These are phyloP conservation scores for Brevimyrus niger DNA, from an alignment of 2,113 vertebrate genomes.

Conservation along the genomic window DNA sequence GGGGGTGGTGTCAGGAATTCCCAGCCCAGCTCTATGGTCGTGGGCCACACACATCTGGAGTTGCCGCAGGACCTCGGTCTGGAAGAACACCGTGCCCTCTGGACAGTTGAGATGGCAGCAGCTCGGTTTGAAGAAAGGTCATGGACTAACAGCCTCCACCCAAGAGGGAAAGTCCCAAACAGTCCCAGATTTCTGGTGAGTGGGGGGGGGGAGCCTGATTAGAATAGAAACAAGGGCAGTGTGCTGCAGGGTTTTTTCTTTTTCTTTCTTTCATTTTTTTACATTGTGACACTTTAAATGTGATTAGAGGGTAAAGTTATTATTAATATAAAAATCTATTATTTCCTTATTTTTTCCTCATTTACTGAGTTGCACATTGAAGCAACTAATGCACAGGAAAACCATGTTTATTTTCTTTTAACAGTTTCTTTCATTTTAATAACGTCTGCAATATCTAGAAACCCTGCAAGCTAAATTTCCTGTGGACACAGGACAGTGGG, in stretches of 20 bases:
- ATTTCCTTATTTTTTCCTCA: not conserved
- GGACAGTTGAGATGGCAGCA: conserved; percentile 32
- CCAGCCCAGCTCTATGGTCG: conserved; percentile 31
- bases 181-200: not conserved
- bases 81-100: conserved; percentile 29
- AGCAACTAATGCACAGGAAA: not conserved
- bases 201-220: not conserved
- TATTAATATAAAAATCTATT: not conserved
- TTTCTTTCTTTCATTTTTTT: not conserved
- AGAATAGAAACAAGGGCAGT: conserved; percentile 13
- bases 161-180: conserved; percentile 7
- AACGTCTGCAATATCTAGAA: not conserved
- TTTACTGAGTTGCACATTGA: not conserved
- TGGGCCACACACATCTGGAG: conserved; percentile 38
- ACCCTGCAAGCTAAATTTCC: not conserved
- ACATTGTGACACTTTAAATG: not conserved
- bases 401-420: not conserved
- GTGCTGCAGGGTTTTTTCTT: not conserved
- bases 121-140: conserved; percentile 39
- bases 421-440: not conserved
- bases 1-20: conserved; percentile 38
- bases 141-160: conserved; percentile 25
- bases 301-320: not conserved
- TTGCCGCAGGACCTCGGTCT: conserved; percentile 28
- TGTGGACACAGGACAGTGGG: not conserved